Conservation (phyloP, 2,113 vertebrate genomes). For the Opisthocomus hoazin region DNA sequence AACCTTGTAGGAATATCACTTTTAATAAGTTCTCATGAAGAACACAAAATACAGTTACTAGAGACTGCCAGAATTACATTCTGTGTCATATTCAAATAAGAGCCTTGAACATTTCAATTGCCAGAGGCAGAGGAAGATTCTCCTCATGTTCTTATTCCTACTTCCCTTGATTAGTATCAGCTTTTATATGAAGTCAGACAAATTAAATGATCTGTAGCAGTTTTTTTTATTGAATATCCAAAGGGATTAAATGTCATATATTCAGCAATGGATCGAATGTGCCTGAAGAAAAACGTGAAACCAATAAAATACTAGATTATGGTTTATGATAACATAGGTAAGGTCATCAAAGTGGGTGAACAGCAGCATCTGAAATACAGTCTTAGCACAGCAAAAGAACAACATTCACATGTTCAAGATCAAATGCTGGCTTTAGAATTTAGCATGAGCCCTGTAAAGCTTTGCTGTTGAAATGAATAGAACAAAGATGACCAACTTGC, state of each 20-base stretch:
- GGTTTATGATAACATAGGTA: slow-evolving; percentile 6
- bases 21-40: not conserved
- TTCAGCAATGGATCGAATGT: not conserved
- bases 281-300: slow-evolving; percentile 9
- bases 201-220: slow-evolving; percentile 35
- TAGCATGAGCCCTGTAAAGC: not conserved
- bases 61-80: not conserved
- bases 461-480: not conserved
- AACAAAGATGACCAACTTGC: not conserved
- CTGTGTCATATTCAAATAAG: not conserved
- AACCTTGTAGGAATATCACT: not conserved
- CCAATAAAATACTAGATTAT: not conserved
- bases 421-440: not conserved
- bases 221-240: slow-evolving; percentile 16
- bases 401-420: not conserved
- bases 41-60: not conserved
- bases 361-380: not conserved
- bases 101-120: not conserved
- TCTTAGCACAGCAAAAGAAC: not conserved
- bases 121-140: not conserved
- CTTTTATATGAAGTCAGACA: not conserved
- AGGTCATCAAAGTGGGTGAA: not conserved
- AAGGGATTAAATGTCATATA: slow-evolving; percentile 36
- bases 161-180: not conserved
- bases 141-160: not conserved